Percentiles rank a stretch among this genome's conserved stretches.
These are phyloP conservation scores for Proteles cristata DNA, from an alignment of 2,113 vertebrate species.

Conservation along the genomic window DNA sequence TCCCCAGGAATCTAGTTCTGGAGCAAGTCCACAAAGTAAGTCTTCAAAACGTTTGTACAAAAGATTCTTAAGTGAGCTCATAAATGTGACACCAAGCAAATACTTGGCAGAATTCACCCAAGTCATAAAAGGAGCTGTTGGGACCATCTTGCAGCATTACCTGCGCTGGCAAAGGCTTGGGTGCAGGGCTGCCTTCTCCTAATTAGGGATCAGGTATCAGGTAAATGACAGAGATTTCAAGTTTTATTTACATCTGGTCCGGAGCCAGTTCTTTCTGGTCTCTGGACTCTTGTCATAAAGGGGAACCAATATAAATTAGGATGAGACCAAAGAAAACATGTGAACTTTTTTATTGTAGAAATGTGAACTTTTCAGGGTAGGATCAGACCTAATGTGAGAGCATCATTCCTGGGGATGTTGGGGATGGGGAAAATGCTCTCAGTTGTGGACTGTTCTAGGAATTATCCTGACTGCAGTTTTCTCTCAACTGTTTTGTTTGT, in stretches of 20 bases:
- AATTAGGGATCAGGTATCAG: slow-evolving; percentile 73
- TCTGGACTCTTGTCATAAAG: slow-evolving; percentile 69
- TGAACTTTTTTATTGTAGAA: slow-evolving; percentile 75
- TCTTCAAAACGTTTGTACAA: slow-evolving; percentile 81
- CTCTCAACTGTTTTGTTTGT: background rate
- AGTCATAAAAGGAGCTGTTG: slow-evolving; percentile 77
- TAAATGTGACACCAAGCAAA: slow-evolving; percentile 84
- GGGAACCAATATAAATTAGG: slow-evolving; percentile 63
- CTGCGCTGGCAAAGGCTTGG: slow-evolving; percentile 72
- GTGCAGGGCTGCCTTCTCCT: slow-evolving; percentile 62
- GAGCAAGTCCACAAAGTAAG: slow-evolving; percentile 70
- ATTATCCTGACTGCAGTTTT: background rate
- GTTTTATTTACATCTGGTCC: slow-evolving; percentile 80
- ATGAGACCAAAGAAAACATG: slow-evolving; percentile 74
- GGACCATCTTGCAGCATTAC: slow-evolving; percentile 74
- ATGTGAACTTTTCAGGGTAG: slow-evolving; percentile 63
- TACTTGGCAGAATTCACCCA: slow-evolving; percentile 78
- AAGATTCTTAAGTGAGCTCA: slow-evolving; percentile 84
- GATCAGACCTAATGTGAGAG: background rate
- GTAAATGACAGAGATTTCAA: slow-evolving; percentile 76
- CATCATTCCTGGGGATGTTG: background rate
- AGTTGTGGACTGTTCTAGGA: background rate
- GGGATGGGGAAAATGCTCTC: background rate
- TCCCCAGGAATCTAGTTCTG: slow-evolving; percentile 75
- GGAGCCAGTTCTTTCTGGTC: slow-evolving; percentile 69